Evolutionary conservation across 2,888 invertebrate species (phyloP), one percentile per base, ranked within the genome.

Genomic region (Flexamia atlantica): DNA sequence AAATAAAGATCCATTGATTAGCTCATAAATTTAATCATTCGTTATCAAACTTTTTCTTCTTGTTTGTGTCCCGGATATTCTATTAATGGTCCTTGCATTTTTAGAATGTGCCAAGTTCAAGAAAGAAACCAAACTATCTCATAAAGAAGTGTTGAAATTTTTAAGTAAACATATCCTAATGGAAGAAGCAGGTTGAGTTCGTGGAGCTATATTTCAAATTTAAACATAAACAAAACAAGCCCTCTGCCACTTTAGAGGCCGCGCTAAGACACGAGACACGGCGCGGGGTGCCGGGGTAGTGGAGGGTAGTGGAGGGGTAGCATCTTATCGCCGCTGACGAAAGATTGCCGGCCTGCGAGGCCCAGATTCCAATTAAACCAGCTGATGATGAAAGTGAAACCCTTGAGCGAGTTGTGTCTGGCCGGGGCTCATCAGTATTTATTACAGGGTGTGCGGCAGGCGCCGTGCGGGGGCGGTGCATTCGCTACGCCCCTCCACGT

Each of bases 331-430:
- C 57, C n/a, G 32, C 79, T 32, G 79, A 53, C 79, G 79, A 79
- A 79, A 79, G 79, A 79, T 79, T 57, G 57, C 57, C 53, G 57
- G 30, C 40, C 79, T 57, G 32, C 79, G 32, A 32, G 79, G 53
- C 79, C 79, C 57, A 57, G 79, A 57, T 79, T 57, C 57, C 79
- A 79, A 79, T 79, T 79, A 79, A 79, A 53, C 32, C 79, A 30
- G 79, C 46, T 36, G 79, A 79, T 79, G 79, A 79, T 57, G 79
- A 79, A 79, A 79, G 79, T 79, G 79, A 79, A 57, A 79, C 57
- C 79, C 79, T 32, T 28, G 79, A 79, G 79, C 53, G 50, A 46
- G 46, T 70, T 70, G 46, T 76, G 79, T 79, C 79, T 79, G 79
- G 79, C 32, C 28, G 28, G 25, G 46, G 20, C 79, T 79, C 79